Evolutionary conservation across 2,888 invertebrate genomes (phyloP), one percentile per base, ranked within the genome.

Genomic region (Agrypnus murinus): DNA sequence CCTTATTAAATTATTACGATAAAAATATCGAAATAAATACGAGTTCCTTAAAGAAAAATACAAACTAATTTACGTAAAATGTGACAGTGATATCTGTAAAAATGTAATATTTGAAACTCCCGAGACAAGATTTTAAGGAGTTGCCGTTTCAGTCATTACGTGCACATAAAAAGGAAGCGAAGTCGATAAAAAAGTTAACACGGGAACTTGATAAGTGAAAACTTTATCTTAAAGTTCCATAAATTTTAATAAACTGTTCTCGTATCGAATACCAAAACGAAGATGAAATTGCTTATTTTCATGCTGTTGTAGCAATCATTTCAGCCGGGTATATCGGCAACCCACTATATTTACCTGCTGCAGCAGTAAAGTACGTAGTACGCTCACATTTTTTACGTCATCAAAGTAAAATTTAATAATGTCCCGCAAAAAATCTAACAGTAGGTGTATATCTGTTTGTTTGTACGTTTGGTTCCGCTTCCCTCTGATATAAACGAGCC

Each of bases 91-190:
- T 66, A 66, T 66, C 66, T 66, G 66, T 66, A 48, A 66, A 65
- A 55, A 59, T 66, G 66, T 66, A 66, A 66, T 66, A 59, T 66
- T 59, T 59, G 50, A 45, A 65, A 46, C 59, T 48, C 66, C 12
- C 38, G 31, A 32, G 62, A 65, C 65, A 65, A 70, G 65, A 70
- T 70, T 70, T 70, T 66, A 70, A 70, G 77, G 75, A 77, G 76
- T 77, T 75, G 77, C 76, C 78, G 76, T 79, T 79, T 76, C 67
- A 75, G 79, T 79, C 78, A 79, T 79, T 78, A 78, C 77, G 75
- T 72, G 75, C 71, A 77, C 78, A 78, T 79, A 79, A 79, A 77
- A 77, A 75, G 75, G 75, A 74, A 75, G 77, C 74, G 76, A 72
- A 75, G 75, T 74, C 74, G 74, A 76, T 76, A 77, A 77, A 78